Conservation (phyloP, 2,113 vertebrate genomes). For the Coturnix japonica region DNA sequence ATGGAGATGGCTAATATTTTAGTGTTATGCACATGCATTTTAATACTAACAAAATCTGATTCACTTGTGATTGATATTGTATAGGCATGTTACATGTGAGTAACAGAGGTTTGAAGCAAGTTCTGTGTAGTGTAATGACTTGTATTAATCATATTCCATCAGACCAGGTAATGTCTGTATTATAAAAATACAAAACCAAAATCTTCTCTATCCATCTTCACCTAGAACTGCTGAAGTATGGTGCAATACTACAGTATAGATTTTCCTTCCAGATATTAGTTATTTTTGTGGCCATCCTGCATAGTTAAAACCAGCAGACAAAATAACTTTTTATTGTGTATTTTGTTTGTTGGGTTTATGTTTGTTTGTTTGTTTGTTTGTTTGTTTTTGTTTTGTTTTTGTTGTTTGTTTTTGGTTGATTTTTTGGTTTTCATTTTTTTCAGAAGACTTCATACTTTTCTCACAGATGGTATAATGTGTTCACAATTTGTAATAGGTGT, state of each 20-base stretch:
- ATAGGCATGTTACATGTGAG: neutral
- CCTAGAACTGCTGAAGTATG: neutral
- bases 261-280: neutral
- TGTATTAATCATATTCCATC: neutral
- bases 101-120: neutral
- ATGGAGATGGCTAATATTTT: neutral
- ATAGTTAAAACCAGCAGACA: neutral
- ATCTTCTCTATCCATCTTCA: neutral
- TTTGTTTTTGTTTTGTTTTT: too few species aligned
- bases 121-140: neutral
- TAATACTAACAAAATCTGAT: neutral
- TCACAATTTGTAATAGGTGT: constrained; percentile 16
- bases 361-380: neutral
- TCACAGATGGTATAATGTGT: constrained; percentile 12
- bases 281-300: neutral
- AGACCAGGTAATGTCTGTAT: neutral
- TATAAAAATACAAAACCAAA: neutral
- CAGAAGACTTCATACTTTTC: neutral
- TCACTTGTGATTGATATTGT: neutral
- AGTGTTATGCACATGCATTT: neutral
- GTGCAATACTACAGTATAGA: neutral
- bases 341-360: neutral
- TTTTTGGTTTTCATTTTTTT: neutral
- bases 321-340: neutral
- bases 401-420: neutral